Evolutionary conservation across 2,797 vertebrate genomes (phyloP).

Genomic region (Lemur catta): DNA sequence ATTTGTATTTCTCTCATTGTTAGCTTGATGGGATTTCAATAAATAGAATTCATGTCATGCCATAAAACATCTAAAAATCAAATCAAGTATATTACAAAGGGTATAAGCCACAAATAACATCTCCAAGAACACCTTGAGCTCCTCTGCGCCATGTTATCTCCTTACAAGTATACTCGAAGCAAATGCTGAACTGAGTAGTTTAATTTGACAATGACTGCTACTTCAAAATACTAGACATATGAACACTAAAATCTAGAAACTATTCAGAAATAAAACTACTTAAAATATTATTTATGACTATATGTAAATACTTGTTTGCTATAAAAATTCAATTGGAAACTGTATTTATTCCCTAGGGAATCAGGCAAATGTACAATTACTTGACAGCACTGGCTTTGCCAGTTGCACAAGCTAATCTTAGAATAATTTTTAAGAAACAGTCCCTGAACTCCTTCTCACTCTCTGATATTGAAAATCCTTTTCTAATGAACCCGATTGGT

Average conservation of each 20-base stretch:
- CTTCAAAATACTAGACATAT: neutral
- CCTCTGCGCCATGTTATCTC: neutral
- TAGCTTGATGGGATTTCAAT: neutral
- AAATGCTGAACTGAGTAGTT: neutral
- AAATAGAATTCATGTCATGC: neutral
- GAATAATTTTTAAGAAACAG: neutral
- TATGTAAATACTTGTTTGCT: neutral
- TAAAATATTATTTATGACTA: neutral
- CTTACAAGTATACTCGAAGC: neutral
- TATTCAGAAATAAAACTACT: neutral
- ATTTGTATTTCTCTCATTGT: slow-evolving; percentile 3
- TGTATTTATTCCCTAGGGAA: neutral
- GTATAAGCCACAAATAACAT: neutral
- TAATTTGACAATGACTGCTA: neutral
- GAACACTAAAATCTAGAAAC: neutral
- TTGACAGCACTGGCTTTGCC: neutral
- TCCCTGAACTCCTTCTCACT: neutral
- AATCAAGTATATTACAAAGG: neutral
- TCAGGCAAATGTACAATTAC: neutral
- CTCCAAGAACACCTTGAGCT: neutral
- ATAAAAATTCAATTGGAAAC: neutral
- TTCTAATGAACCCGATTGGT: neutral
- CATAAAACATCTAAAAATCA: slow-evolving; percentile 30
- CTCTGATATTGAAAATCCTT: neutral
- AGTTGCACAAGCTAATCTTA: slow-evolving; percentile 1